These are phyloP conservation scores for Holothuria glaberrima DNA, from an alignment of 35 echinoderm and acorn worm species.

Conservation along the genomic window DNA sequence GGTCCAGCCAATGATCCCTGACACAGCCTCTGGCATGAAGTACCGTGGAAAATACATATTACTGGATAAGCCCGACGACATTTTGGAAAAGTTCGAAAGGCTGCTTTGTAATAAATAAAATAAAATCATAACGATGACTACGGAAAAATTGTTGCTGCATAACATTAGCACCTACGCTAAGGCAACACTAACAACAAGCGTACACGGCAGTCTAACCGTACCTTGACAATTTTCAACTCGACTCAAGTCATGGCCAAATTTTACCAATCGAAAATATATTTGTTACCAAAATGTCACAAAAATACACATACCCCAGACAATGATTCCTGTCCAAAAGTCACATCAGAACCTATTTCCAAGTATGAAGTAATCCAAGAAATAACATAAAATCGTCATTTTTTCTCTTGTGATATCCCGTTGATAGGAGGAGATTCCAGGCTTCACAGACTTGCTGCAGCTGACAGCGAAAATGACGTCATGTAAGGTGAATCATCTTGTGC, in stretches of 20 bases:
- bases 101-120: neutral
- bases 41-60: no score
- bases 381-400: constrained; percentile 46
- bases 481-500: constrained; percentile 45
- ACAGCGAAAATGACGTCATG: constrained; percentile 44
- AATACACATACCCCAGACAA: constrained; percentile 35
- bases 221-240: constrained; percentile 38
- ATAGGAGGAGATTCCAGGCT: constrained; percentile 54
- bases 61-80: no score
- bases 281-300: constrained; percentile 24
- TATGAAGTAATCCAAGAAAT: constrained; percentile 58
- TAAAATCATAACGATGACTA: neutral
- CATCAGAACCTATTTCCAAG: constrained; percentile 37
- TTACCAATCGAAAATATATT: constrained; percentile 54
- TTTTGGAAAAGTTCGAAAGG: no score
- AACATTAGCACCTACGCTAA: neutral
- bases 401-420: constrained; percentile 16
- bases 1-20: no score
- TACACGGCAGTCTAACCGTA: neutral
- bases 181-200: no score
- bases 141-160: neutral
- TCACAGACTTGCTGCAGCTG: constrained; percentile 39
- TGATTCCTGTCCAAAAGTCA: constrained; percentile 19
- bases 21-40: no score
- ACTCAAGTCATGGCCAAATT: constrained; percentile 33